Conservation (phyloP, 2,113 vertebrate species). For the Climacteris rufus region DNA sequence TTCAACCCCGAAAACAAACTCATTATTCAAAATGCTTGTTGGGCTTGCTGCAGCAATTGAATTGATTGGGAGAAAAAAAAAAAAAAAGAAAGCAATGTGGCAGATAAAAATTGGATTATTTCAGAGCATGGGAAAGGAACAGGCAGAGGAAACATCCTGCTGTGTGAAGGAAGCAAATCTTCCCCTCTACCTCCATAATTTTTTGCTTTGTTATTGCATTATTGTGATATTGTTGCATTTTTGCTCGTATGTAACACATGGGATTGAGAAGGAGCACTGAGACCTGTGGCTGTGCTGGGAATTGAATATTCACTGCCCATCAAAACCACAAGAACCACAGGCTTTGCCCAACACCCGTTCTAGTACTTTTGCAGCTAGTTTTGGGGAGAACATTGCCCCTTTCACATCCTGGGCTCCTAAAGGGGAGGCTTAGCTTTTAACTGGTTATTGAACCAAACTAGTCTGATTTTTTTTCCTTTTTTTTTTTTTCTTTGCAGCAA, state of each 20-base stretch:
- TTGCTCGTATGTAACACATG: background rate
- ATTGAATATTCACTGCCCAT: background rate
- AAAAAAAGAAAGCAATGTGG: background rate
- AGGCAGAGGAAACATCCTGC: background rate
- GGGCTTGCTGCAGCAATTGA: background rate
- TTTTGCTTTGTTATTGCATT: background rate
- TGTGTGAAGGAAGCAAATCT: background rate
- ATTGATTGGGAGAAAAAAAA: background rate
- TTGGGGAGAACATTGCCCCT: background rate
- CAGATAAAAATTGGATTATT: conserved; percentile 18
- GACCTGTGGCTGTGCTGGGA: background rate
- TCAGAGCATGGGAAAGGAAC: background rate
- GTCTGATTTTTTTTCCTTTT: background rate
- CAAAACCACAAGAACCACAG: background rate
- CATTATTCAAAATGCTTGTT: conserved; percentile 55
- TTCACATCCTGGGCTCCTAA: background rate
- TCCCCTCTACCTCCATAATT: background rate
- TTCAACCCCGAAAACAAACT: conserved; percentile 40
- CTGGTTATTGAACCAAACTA: background rate
- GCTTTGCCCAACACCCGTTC: background rate
- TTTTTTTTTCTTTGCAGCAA: background rate
- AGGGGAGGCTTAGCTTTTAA: background rate
- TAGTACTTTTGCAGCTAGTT: background rate
- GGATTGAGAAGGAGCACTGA: background rate
- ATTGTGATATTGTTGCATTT: background rate